These are phyloP conservation scores for Acrobasis suavella DNA, from an alignment of 2,888 invertebrate species.

Conservation along the genomic window DNA sequence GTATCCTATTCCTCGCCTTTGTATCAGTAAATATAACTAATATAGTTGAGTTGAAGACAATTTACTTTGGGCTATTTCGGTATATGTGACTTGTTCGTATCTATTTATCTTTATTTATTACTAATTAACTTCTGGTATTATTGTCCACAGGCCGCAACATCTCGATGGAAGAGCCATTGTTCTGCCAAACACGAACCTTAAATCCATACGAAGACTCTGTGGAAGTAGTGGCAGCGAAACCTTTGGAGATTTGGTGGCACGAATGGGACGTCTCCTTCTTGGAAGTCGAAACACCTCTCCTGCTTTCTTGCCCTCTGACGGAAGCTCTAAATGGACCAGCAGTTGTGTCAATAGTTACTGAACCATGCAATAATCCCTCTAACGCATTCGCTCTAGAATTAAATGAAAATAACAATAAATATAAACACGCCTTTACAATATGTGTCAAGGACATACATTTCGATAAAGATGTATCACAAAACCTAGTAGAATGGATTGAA, in stretches of 20 bases:
- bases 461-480: conserved; percentile 82
- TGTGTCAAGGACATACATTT: conserved; percentile 89
- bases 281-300: conserved; percentile 79
- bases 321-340: conserved; percentile 60
- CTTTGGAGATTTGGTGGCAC: conserved; percentile 84
- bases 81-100: no score
- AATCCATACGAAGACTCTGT: conserved; percentile 65
- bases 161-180: conserved; percentile 65
- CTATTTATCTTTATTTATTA: background rate
- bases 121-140: conserved; percentile 25
- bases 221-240: conserved; percentile 81
- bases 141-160: conserved; percentile 66
- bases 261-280: conserved; percentile 80
- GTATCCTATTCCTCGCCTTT: no score
- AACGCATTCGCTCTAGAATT: conserved; percentile 66
- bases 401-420: conserved; percentile 33
- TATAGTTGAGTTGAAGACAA: no score
- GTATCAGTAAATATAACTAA: no score
- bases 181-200: conserved; percentile 78
- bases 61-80: no score
- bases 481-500: conserved; percentile 88
- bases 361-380: conserved; percentile 74
- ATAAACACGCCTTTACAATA: conserved; percentile 80
- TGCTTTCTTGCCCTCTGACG: conserved; percentile 85
- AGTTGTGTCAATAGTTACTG: conserved; percentile 73